These are phyloP conservation scores for Glyptemys insculpta DNA, from an alignment of 2,797 vertebrate species.

Conservation along the genomic window DNA sequence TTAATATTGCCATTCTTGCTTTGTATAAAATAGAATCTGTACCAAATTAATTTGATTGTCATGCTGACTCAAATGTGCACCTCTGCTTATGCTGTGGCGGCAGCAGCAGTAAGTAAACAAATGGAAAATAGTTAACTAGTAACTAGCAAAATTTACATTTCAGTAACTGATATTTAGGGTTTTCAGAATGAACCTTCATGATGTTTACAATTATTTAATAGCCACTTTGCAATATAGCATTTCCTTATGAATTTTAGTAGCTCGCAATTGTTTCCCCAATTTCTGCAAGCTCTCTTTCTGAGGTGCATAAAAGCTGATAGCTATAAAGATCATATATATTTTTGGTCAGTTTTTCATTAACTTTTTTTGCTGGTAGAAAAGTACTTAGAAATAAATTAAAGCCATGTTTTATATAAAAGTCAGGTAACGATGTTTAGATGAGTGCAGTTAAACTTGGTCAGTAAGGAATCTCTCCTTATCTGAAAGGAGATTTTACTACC, in stretches of 20 bases:
- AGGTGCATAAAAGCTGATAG: slow-evolving; percentile 79
- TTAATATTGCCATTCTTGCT: slow-evolving; percentile 18
- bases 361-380: slow-evolving; percentile 82
- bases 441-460: slow-evolving; percentile 81
- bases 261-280: slow-evolving; percentile 47
- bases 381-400: slow-evolving; percentile 86
- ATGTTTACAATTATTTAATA: slow-evolving; percentile 85
- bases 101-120: background rate
- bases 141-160: slow-evolving; percentile 66
- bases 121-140: slow-evolving; percentile 44
- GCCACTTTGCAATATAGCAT: slow-evolving; percentile 82
- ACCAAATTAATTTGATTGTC: slow-evolving; percentile 1
- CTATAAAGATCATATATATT: slow-evolving; percentile 85
- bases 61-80: slow-evolving; percentile 13
- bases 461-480: slow-evolving; percentile 77
- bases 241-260: slow-evolving; percentile 70
- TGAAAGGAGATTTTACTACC: slow-evolving; percentile 80
- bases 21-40: slow-evolving; percentile 47
- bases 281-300: slow-evolving; percentile 66
- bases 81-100: slow-evolving; percentile 14
- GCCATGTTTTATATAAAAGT: slow-evolving; percentile 87
- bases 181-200: slow-evolving; percentile 74
- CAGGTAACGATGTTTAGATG: slow-evolving; percentile 83
- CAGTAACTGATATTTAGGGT: slow-evolving; percentile 60
- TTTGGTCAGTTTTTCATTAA: slow-evolving; percentile 84